These are phyloP conservation scores for Dryobates pubescens DNA, from an alignment of 2,797 vertebrate genomes.

Conservation along the genomic window DNA sequence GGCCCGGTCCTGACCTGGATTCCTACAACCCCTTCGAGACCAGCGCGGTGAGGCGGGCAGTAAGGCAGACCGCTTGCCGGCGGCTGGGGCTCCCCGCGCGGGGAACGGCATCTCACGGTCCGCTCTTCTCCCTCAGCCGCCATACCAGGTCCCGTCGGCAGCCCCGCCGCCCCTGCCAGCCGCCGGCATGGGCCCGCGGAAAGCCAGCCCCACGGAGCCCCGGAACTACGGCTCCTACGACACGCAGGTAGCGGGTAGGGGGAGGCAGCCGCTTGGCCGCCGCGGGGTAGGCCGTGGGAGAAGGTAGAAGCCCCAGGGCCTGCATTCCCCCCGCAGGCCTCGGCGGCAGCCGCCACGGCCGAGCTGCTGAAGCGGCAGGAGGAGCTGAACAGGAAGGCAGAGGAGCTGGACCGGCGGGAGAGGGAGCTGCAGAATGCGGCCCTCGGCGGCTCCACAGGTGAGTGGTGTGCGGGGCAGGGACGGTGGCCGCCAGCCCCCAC, in stretches of 20 bases:
- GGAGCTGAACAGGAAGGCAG: slow-evolving; percentile 93
- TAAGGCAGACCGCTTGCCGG: not conserved
- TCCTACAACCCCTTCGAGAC: slow-evolving; percentile 93
- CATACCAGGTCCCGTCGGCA: slow-evolving; percentile 38
- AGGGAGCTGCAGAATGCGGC: slow-evolving; percentile 88
- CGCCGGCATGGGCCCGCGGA: slow-evolving; percentile 71
- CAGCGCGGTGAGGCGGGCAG: not conserved
- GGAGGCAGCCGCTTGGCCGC: not conserved
- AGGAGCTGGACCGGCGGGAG: slow-evolving; percentile 91
- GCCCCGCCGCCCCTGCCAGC: slow-evolving; percentile 76
- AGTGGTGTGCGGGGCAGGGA: not conserved
- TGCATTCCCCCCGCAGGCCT: not conserved
- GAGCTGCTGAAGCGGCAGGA: slow-evolving; percentile 93
- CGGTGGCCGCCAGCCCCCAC: rapidly evolving
- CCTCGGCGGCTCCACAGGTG: slow-evolving; percentile 83
- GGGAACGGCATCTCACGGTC: not conserved
- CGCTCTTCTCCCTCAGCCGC: not conserved
- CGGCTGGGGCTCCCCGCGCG: too few species aligned
- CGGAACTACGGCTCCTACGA: slow-evolving; percentile 93
- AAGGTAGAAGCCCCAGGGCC: not conserved
- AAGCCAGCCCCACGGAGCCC: slow-evolving; percentile 86
- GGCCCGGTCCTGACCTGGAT: slow-evolving; percentile 85
- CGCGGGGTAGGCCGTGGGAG: rapidly evolving
- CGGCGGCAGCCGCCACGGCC: slow-evolving; percentile 80
- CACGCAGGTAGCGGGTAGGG: slow-evolving; percentile 80